phyloP scores from a whole-genome alignment of 2,888 invertebrate genomes.

The Neocrepidodera transversa region DNA sequence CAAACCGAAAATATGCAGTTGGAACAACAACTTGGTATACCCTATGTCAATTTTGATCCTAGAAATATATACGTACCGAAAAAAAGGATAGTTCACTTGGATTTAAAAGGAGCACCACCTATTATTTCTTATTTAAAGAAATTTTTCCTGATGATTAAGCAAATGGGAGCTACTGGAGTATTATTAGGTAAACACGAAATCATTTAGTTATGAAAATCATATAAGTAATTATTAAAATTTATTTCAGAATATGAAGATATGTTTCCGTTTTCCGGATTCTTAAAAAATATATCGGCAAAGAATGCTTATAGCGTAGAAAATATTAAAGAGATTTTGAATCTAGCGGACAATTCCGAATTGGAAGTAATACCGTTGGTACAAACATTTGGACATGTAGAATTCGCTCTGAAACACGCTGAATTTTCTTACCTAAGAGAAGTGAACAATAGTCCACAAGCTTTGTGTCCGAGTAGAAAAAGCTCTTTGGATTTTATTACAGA shows the following conservation, averaged over 20 bases:
- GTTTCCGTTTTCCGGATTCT: constrained; percentile 73
- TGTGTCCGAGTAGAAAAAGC: constrained; percentile 72
- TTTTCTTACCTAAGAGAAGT: constrained; percentile 72
- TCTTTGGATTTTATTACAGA: constrained; percentile 69
- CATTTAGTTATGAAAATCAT: too few species aligned
- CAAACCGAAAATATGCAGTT: constrained; percentile 46
- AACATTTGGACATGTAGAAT: constrained; percentile 88
- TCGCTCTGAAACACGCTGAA: constrained; percentile 70
- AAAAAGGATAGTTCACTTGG: constrained; percentile 73
- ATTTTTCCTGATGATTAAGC: constrained; percentile 65
- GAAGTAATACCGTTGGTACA: constrained; percentile 79
- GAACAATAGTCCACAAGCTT: constrained; percentile 71
- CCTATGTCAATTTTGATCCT: constrained; percentile 57
- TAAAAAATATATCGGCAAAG: constrained; percentile 65
- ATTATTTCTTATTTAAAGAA: constrained; percentile 67
- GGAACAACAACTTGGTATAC: constrained; percentile 59
- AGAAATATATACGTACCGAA: constrained; percentile 62
- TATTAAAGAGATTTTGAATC: constrained; percentile 66
- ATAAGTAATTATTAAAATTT: not conserved
- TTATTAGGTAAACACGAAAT: constrained; percentile 56
- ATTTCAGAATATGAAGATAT: constrained; percentile 78
- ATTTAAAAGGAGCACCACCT: constrained; percentile 80
- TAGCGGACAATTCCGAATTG: constrained; percentile 66
- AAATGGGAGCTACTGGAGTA: constrained; percentile 75
- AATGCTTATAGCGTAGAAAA: constrained; percentile 68